Conservation (phyloP, 1,140 invertebrate species). For the Calliopsis andreniformis region DNA sequence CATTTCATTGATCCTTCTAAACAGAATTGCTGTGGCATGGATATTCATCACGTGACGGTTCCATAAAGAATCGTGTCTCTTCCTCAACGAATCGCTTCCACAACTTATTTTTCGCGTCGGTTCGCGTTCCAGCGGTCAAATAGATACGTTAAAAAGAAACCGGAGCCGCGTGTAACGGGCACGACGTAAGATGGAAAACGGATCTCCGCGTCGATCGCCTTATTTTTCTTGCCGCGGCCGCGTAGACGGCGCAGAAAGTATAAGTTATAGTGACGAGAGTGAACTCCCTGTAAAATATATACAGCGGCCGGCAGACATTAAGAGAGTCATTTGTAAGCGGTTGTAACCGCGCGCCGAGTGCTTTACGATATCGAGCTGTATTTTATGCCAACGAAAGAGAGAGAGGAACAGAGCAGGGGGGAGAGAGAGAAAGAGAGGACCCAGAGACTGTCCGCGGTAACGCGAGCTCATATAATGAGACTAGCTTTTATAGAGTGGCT, state of each 20-base stretch:
- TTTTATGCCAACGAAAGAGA: conserved; percentile 27
- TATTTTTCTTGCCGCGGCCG: conserved; percentile 49
- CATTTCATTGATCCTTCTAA: no score
- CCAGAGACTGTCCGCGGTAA: conserved; percentile 6
- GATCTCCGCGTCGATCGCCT: conserved; percentile 34
- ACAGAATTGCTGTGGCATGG: neutral
- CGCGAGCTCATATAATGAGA: conserved; percentile 49
- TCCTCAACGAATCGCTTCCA: no score
- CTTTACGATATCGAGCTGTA: conserved; percentile 49
- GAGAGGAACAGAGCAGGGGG: no score
- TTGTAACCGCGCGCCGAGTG: conserved; percentile 57
- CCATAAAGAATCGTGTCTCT: neutral
- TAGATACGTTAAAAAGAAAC: conserved; percentile 25
- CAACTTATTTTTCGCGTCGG: neutral
- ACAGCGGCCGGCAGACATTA: conserved; percentile 60
- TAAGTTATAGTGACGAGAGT: conserved; percentile 59
- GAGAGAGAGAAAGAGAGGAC: no score
- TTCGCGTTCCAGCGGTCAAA: neutral
- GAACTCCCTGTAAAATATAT: conserved; percentile 63
- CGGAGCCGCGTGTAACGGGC: conserved; percentile 31
- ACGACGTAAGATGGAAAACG: conserved; percentile 45
- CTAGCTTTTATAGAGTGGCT: conserved; percentile 40
- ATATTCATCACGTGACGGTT: neutral
- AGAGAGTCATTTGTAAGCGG: conserved; percentile 67
- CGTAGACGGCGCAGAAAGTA: conserved; percentile 46